Evolutionary conservation across 2,797 vertebrate species (phyloP), one percentile per base, ranked within the genome.

Genomic region (Cuniculus paca): DNA sequence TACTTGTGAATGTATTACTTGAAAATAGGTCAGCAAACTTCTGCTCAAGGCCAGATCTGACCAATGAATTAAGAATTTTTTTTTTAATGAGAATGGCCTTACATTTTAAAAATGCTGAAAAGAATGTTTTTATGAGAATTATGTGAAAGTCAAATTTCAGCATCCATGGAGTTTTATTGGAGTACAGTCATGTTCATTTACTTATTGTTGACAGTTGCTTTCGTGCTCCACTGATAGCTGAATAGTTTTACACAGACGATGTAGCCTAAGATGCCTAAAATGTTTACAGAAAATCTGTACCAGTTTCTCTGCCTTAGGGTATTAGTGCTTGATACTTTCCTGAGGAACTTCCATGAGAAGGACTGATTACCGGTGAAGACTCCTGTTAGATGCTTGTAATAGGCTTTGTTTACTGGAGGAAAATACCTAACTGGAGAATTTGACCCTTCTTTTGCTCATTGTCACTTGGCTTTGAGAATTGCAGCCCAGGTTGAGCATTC

Each of bases 401-500:
- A 34, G 48, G 63, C 34, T 92, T 45, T 45, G 42, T 28, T 74
- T 48, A 75, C 31, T 31, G 72, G 72, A 48, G 26, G 7, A 34
- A 39, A 83, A 1, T 90, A 24, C 68, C 0, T 72, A 70, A 74
- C 50, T 77, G 54, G 70, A 70, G 26, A 92, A 88, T 94, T 85
- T 88, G 78, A 61, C 83, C 34, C 36, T 89, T 78, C 48, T 31
- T 85, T 97, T 94, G 26, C 63, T 79, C 13, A 79, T 52, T 94
- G 87, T 95, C 81, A 82, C 50, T 93, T 96, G 81, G 20, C 82
- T 94, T 96, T 95, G 83, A 95, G 89, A 91, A 0, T 74, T 82
- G 60, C 39, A 87, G 39, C 45, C 60, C 89, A 34, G 42, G 39
- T 87, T 80, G 81, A 36, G 48, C n/a, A 80, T 74, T 48, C 45